Evolutionary conservation across 2,888 invertebrate species (phyloP).

Genomic region (Chymomyza caudatula): DNA sequence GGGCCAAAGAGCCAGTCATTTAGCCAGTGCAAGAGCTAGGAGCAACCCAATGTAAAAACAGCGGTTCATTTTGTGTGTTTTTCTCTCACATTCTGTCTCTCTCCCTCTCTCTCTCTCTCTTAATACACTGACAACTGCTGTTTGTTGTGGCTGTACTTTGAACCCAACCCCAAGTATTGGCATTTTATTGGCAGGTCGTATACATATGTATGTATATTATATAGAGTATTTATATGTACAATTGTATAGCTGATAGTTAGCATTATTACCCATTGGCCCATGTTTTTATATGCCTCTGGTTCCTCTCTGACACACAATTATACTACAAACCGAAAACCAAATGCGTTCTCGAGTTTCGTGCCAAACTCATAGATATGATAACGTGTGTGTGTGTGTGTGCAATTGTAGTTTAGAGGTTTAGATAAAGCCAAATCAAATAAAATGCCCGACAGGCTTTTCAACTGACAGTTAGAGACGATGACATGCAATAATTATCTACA

Average conservation of each 20-base stretch:
- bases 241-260: neutral
- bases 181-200: neutral
- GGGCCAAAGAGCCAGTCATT: neutral
- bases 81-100: too few species aligned
- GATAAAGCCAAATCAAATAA: neutral
- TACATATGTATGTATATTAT: neutral
- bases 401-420: neutral
- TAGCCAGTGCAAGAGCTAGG: neutral
- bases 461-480: neutral
- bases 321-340: neutral
- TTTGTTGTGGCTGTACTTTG: neutral
- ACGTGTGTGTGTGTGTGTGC: neutral
- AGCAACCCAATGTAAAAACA: neutral
- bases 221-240: neutral
- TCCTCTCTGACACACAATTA: neutral
- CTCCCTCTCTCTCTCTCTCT: neutral
- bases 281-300: neutral
- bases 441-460: neutral
- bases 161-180: neutral
- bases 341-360: neutral
- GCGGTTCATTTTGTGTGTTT: neutral
- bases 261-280: neutral
- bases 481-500: conserved; percentile 1
- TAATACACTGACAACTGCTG: neutral
- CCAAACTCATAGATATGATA: neutral